These are phyloP conservation scores for Zaprionus davidi DNA, from an alignment of 1,140 invertebrate genomes.

Conservation along the genomic window DNA sequence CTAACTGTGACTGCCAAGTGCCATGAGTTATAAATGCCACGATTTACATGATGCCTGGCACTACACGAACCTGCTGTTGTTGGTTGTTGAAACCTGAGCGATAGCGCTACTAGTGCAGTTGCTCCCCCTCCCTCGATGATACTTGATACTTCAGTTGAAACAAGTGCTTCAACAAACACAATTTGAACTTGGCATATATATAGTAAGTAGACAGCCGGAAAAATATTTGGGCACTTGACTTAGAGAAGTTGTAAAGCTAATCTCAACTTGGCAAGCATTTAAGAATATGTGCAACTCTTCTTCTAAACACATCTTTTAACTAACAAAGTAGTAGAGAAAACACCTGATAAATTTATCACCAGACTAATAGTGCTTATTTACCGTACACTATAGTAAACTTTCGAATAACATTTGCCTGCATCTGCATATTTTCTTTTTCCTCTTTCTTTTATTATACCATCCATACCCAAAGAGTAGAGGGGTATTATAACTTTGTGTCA, in stretches of 20 bases:
- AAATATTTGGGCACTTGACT: neutral
- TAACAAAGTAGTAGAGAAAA: neutral
- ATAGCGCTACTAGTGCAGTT: neutral
- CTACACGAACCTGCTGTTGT: neutral
- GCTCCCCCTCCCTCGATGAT: neutral
- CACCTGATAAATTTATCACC: neutral
- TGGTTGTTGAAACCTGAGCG: neutral
- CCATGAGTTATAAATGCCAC: slow-evolving; percentile 35
- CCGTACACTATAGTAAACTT: neutral
- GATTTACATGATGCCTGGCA: slow-evolving; percentile 27
- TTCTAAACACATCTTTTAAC: neutral
- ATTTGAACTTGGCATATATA: neutral
- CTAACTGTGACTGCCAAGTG: slow-evolving; percentile 28
- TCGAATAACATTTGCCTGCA: slow-evolving; percentile 4
- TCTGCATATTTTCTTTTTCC: neutral
- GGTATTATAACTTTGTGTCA: too few species aligned
- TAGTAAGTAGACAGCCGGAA: neutral
- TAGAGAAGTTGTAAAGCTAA: neutral
- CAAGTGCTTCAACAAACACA: neutral
- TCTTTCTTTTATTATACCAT: neutral
- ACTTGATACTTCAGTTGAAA: neutral
- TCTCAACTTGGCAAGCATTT: neutral
- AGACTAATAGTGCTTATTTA: neutral
- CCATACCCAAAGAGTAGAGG: too few species aligned
- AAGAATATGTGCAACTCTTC: neutral